These are phyloP conservation scores for Lasioglossum calceatum DNA, from an alignment of 2,888 invertebrate genomes.

Conservation along the genomic window DNA sequence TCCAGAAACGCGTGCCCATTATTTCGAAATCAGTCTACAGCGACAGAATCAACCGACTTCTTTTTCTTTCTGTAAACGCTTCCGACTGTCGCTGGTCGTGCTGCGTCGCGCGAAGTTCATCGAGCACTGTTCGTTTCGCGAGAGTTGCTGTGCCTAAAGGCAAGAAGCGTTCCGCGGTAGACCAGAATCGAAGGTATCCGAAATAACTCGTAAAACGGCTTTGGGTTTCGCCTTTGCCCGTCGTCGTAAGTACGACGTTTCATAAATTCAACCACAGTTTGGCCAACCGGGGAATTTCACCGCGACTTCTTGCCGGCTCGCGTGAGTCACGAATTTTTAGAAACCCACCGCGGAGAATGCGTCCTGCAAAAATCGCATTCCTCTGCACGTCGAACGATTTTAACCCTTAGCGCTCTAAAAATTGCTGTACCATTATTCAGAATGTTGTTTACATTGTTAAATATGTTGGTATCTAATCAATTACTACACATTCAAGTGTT, in stretches of 20 bases:
- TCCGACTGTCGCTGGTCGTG: neutral
- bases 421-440: too few species aligned
- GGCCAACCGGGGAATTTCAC: conserved; percentile 64
- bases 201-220: conserved; percentile 49
- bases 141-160: neutral
- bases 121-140: neutral
- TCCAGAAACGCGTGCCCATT: conserved; percentile 48
- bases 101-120: conserved; percentile 39
- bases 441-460: too few species aligned
- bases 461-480: too few species aligned
- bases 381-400: neutral
- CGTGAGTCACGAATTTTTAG: conserved; percentile 46
- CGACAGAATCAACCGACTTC: conserved; percentile 26
- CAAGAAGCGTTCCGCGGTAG: conserved; percentile 31
- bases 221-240: conserved; percentile 24
- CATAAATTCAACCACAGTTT: conserved; percentile 63
- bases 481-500: too few species aligned
- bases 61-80: conserved; percentile 47
- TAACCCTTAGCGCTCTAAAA: too few species aligned
- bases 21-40: conserved; percentile 55
- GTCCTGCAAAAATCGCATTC: neutral
- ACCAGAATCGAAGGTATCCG: conserved; percentile 15
- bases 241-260: conserved; percentile 39
- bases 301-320: conserved; percentile 50
- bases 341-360: neutral